Base-by-base conservation (phyloP, 2,888 invertebrate genomes). In the Hydrotaea diabolus region DNA sequence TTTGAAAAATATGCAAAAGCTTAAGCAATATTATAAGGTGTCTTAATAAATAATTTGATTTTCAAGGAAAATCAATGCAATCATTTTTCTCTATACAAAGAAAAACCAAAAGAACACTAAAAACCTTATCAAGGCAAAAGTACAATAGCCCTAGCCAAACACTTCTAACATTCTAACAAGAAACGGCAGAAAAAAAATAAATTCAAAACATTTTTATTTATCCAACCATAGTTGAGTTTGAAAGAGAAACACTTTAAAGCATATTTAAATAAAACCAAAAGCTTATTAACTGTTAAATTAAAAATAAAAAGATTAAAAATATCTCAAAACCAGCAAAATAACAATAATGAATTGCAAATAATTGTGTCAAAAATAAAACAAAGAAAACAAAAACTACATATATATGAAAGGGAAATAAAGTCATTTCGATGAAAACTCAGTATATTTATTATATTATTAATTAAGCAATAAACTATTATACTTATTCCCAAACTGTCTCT, bases 21-120 rank as follows among this genome's bases (percentile, higher is more conserved):
- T 62, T 31, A 79, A 83, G 79, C 82, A 83, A 83, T 83, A 79
- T 83, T 43, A 55, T 77, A 74, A 77, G 83, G 79, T 83, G 79
- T 80, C 76, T 83, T 83, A 78, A 31, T 62, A 59, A 59, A 57
- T 17, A 7, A 21, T 39, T 49, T 8, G 39, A 46, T 59, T 55
- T 62, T 11, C 23, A 62, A 17, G 49, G 21, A 23, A 74, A 49
- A 53, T 19, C 26, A 71, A 71, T 21, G 39, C 78, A 75, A 78
- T 76, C 49, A 76, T 55, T 72, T 31, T 76, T 53, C 64, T 69
- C 77, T 43, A 19, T 31, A 23, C 31, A 31, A 4, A 31, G 31
- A 7, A 69, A 53, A 19, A 62, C 43, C 59, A 72, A 66, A 31
- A n/a, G 3, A 31, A 31, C 2, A 31, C 31, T 11, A 64, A 53